Percentiles rank a stretch among this genome's conserved stretches.
phyloP scores from a whole-genome alignment of 2,797 vertebrate genomes.

The Coreius guichenoti region DNA sequence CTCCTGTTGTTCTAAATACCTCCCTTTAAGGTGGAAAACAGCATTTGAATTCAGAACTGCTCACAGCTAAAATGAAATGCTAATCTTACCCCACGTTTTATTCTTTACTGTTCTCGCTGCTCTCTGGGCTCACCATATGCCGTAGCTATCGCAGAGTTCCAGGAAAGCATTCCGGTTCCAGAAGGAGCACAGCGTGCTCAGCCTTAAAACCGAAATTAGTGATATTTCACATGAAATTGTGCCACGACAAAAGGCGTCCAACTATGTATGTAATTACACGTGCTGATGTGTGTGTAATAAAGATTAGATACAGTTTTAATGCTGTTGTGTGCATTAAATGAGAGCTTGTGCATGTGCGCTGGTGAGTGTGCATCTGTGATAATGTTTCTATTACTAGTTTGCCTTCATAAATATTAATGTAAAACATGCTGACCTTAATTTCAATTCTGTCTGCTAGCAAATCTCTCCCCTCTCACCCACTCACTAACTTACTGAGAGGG shows the following conservation, averaged over 20 bases:
- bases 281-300: conserved; percentile 56
- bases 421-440: conserved; percentile 62
- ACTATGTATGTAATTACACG: conserved; percentile 58
- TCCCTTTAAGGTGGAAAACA: conserved; percentile 58
- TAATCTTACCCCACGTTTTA: conserved; percentile 58
- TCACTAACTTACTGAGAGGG: conserved; percentile 29
- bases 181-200: conserved; percentile 35
- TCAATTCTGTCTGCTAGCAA: conserved; percentile 52
- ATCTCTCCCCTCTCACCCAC: conserved; percentile 42
- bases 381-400: conserved; percentile 54
- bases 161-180: conserved; percentile 53
- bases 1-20: conserved; percentile 57
- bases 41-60: conserved; percentile 64
- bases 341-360: background rate
- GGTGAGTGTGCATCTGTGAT: conserved; percentile 22
- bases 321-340: conserved; percentile 4
- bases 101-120: conserved; percentile 53
- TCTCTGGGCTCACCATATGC: conserved; percentile 49
- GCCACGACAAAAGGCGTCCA: conserved; percentile 46
- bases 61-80: conserved; percentile 63
- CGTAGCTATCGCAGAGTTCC: conserved; percentile 55
- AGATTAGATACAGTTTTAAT: conserved; percentile 49
- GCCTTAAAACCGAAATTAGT: conserved; percentile 54
- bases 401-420: conserved; percentile 61
- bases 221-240: conserved; percentile 46